Evolutionary conservation across 2,888 invertebrate species (phyloP).

Genomic region (Acrocera orbiculus): DNA sequence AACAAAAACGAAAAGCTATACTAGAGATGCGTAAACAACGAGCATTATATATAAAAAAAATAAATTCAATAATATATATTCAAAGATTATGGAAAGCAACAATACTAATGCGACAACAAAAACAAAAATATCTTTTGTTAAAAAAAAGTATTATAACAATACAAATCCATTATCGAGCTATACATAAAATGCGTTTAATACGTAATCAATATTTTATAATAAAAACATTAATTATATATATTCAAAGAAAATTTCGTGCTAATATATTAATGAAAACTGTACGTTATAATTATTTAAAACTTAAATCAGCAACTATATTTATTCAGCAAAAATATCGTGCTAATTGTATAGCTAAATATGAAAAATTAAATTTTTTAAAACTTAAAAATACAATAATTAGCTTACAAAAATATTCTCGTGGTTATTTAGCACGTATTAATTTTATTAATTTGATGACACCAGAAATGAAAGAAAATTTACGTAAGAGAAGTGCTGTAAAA

Average conservation of each 20-base stretch:
- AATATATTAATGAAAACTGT: conserved; percentile 13
- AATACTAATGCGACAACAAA: conserved; percentile 15
- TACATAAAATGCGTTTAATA: conserved; percentile 5
- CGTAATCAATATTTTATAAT: conserved; percentile 16
- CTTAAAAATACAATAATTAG: conserved; percentile 16
- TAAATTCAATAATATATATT: conserved; percentile 22
- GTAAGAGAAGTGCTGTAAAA: conserved; percentile 36
- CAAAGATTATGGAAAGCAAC: conserved; percentile 28
- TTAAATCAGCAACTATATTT: conserved; percentile 19
- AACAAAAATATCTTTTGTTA: conserved; percentile 14
- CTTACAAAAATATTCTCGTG: conserved; percentile 34
- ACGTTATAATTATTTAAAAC: conserved; percentile 4
- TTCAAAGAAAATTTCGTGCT: conserved; percentile 22
- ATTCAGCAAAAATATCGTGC: conserved; percentile 32
- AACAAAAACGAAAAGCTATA: conserved; percentile 17
- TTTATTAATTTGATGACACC: conserved; percentile 33
- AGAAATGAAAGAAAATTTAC: conserved; percentile 31
- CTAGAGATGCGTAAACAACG: conserved; percentile 16
- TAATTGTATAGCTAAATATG: conserved; percentile 5
- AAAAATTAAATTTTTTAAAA: conserved; percentile 19
- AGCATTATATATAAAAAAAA: conserved; percentile 18
- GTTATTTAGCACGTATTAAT: conserved; percentile 34
- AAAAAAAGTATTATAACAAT: conserved; percentile 17
- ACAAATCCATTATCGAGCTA: conserved; percentile 27
- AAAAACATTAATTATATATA: conserved; percentile 14